A percentile compares a stretch with the other conserved stretches of the same genome.
phyloP scores from a whole-genome alignment of 2,113 vertebrate species.

The Pterophyllum scalare region DNA sequence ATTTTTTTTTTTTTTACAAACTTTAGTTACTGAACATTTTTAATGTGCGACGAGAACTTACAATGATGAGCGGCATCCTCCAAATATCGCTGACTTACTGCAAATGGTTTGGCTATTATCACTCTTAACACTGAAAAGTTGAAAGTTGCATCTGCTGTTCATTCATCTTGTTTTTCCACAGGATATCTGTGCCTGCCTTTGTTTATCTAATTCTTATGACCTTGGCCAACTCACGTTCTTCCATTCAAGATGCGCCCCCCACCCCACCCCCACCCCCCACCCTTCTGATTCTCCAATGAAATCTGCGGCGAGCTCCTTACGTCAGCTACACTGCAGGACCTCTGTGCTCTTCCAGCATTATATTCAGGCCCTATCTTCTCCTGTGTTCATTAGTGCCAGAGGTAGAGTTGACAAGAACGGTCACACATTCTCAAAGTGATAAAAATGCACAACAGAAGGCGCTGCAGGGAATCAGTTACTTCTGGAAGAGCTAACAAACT shows the following conservation, averaged over 20 bases:
- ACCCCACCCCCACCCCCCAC: background rate
- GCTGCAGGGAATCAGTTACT: conserved; percentile 49
- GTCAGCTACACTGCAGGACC: conserved; percentile 80
- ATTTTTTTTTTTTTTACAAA: conserved; percentile 22
- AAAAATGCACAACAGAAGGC: conserved; percentile 60
- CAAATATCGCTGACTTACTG: background rate
- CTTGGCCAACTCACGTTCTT: conserved; percentile 70
- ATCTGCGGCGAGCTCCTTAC: conserved; percentile 67
- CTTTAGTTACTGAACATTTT: background rate
- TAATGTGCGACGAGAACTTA: conserved; percentile 7
- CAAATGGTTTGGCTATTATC: conserved; percentile 9
- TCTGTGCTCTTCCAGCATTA: conserved; percentile 72
- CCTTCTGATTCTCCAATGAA: conserved; percentile 65
- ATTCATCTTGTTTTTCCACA: conserved; percentile 47
- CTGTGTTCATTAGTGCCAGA: conserved; percentile 75
- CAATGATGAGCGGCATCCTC: background rate
- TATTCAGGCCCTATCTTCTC: conserved; percentile 70
- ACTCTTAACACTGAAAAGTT: background rate
- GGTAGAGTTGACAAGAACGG: conserved; percentile 76
- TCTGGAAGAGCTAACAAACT: conserved; percentile 48
- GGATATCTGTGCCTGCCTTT: conserved; percentile 56
- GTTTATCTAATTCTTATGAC: conserved; percentile 74
- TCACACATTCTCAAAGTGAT: conserved; percentile 72
- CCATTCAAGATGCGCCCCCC: conserved; percentile 51
- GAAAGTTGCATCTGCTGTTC: conserved; percentile 9